These are phyloP conservation scores for Orussus abietinus DNA, from an alignment of 1,140 invertebrate species.

Conservation along the genomic window DNA sequence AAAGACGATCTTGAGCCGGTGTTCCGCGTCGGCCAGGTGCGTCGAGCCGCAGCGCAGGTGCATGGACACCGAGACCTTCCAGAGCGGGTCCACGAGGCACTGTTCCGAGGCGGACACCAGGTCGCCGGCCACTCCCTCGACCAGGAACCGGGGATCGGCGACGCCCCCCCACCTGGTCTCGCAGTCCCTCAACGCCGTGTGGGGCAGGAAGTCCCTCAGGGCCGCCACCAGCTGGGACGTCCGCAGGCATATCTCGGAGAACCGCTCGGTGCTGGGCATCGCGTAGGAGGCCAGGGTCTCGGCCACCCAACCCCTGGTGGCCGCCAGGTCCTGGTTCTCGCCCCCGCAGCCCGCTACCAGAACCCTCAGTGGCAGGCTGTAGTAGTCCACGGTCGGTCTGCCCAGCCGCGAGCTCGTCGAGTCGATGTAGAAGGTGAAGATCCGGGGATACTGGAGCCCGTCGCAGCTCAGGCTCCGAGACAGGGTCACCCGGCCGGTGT, in stretches of 20 bases:
- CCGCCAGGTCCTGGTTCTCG: slow-evolving; percentile 61
- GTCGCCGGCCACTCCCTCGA: slow-evolving; percentile 75
- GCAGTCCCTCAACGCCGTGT: slow-evolving; percentile 68
- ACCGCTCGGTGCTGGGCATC: slow-evolving; percentile 76
- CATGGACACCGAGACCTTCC: slow-evolving; percentile 74
- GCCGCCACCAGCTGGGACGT: slow-evolving; percentile 76
- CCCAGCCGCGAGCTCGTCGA: slow-evolving; percentile 71
- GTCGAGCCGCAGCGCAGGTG: slow-evolving; percentile 62
- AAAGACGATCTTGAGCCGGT: slow-evolving; percentile 75
- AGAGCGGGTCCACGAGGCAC: slow-evolving; percentile 74
- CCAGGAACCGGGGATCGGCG: slow-evolving; percentile 71
- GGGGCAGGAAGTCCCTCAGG: slow-evolving; percentile 70
- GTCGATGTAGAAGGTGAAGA: slow-evolving; percentile 83
- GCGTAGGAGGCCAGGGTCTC: slow-evolving; percentile 80
- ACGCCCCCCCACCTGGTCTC: slow-evolving; percentile 72
- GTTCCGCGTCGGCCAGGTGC: slow-evolving; percentile 70
- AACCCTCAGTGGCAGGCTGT: slow-evolving; percentile 74
- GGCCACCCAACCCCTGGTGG: slow-evolving; percentile 77
- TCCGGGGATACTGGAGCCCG: slow-evolving; percentile 74
- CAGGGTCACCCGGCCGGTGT: slow-evolving; percentile 71
- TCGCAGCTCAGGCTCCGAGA: slow-evolving; percentile 71
- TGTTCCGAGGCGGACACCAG: slow-evolving; percentile 74
- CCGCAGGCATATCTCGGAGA: slow-evolving; percentile 67
- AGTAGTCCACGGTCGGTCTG: slow-evolving; percentile 73
- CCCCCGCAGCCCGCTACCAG: slow-evolving; percentile 74